A percentile compares a stretch with the other conserved stretches of the same genome.
Conservation (phyloP, 2,888 invertebrate genomes). For the Orthosia gracilis region DNA sequence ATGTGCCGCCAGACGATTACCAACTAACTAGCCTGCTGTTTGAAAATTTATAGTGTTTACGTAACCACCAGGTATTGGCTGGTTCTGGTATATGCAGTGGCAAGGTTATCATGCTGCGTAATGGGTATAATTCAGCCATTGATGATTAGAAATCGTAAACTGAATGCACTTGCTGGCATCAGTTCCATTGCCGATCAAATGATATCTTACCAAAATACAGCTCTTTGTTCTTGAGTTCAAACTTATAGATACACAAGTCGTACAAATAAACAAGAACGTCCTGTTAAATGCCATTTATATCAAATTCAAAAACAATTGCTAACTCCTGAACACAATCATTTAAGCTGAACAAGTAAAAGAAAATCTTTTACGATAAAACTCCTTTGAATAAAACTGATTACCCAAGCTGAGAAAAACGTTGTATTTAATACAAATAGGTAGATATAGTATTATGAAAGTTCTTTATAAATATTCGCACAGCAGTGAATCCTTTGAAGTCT, state of each 20-base stretch:
- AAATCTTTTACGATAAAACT: conserved; percentile 22
- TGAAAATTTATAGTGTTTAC: conserved; percentile 53
- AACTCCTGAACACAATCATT: conserved; percentile 16
- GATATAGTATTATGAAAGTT: conserved; percentile 30
- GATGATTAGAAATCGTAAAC: conserved; percentile 56
- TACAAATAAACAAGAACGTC: not conserved
- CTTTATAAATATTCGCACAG: conserved; percentile 39
- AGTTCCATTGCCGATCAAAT: conserved; percentile 32
- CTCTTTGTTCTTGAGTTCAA: conserved; percentile 20
- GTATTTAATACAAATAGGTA: conserved; percentile 39
- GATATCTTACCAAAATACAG: conserved; percentile 35
- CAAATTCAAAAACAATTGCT: conserved; percentile 11
- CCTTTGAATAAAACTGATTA: conserved; percentile 41
- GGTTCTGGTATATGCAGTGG: conserved; percentile 47
- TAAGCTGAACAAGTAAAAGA: conserved; percentile 28
- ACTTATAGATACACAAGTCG: not conserved
- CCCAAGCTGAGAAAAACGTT: conserved; percentile 31
- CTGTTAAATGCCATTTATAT: not conserved
- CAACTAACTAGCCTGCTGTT: conserved; percentile 52
- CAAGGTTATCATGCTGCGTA: conserved; percentile 54
- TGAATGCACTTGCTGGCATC: conserved; percentile 48
- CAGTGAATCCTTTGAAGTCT: conserved; percentile 50
- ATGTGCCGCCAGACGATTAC: conserved; percentile 45
- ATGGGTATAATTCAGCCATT: conserved; percentile 53
- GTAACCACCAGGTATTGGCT: conserved; percentile 41